phyloP scores from a whole-genome alignment of 2,113 vertebrate species.

The Miniopterus natalensis region DNA sequence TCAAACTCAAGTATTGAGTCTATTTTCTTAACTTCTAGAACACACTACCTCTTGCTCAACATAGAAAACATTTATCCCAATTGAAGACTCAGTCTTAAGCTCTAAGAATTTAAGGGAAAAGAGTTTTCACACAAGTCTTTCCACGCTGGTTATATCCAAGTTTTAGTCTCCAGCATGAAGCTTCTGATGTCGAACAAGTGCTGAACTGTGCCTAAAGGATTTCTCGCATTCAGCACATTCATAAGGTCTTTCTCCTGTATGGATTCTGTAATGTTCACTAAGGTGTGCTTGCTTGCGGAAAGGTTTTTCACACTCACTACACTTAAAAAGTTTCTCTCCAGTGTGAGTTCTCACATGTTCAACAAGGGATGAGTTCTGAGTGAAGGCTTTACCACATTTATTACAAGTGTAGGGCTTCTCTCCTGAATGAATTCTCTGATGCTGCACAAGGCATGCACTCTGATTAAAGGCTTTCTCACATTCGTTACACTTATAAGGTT shows the following conservation, averaged over 20 bases:
- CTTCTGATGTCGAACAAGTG: conserved; percentile 22
- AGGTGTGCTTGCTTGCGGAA: conserved; percentile 71
- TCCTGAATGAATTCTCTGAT: conserved; percentile 65
- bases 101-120: background rate
- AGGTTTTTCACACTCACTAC: conserved; percentile 71
- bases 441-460: conserved; percentile 32
- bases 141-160: background rate
- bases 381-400: conserved; percentile 73
- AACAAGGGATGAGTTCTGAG: conserved; percentile 54
- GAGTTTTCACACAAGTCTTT: background rate
- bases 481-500: conserved; percentile 53
- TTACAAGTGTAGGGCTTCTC: conserved; percentile 69
- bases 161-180: conserved; percentile 44
- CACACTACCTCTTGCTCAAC: background rate
- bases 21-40: background rate
- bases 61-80: background rate
- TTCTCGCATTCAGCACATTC: conserved; percentile 62
- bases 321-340: conserved; percentile 68
- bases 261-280: conserved; percentile 69
- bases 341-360: conserved; percentile 70
- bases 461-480: conserved; percentile 71
- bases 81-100: background rate
- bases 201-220: conserved; percentile 66
- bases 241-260: conserved; percentile 69
- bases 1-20: background rate